A percentile compares a stretch with the other conserved stretches of the same genome.
These are phyloP conservation scores for Sebastes itinus DNA, from an alignment of 2,797 vertebrate species.

Conservation along the genomic window DNA sequence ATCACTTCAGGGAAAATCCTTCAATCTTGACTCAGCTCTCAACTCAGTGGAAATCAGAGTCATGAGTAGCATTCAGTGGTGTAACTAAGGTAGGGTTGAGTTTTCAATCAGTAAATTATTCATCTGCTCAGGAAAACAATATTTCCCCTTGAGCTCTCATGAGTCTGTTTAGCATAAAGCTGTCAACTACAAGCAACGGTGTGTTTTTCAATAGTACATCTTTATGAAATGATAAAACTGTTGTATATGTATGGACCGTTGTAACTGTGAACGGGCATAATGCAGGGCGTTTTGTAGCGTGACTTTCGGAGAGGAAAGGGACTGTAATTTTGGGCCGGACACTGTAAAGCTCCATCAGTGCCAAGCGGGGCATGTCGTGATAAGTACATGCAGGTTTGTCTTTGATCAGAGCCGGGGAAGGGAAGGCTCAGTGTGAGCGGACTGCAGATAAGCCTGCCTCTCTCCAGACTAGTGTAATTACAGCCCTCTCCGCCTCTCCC, in stretches of 20 bases:
- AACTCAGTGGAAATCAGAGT: conserved; percentile 39
- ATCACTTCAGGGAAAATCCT: conserved; percentile 50
- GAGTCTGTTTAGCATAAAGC: conserved; percentile 44
- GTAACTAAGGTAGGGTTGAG: conserved; percentile 22
- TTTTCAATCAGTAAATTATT: conserved; percentile 61
- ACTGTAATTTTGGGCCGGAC: conserved; percentile 48
- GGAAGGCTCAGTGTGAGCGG: conserved; percentile 51
- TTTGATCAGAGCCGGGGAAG: conserved; percentile 58
- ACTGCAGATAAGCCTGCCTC: conserved; percentile 62
- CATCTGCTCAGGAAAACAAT: conserved; percentile 56
- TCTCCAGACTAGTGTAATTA: conserved; percentile 53
- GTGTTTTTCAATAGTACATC: conserved; percentile 9
- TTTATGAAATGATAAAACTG: conserved; percentile 23
- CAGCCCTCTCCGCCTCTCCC: conserved; percentile 7
- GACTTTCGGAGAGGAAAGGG: conserved; percentile 28
- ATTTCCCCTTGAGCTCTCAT: conserved; percentile 37
- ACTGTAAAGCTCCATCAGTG: conserved; percentile 53
- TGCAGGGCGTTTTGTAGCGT: neutral
- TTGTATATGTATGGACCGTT: neutral
- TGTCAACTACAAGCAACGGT: conserved; percentile 23
- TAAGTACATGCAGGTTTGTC: conserved; percentile 73
- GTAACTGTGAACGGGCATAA: neutral
- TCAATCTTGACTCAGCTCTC: conserved; percentile 37
- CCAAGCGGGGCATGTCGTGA: conserved; percentile 53
- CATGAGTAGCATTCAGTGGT: conserved; percentile 25